Conservation (phyloP, 23 tunicate genomes). For the Phallusia fumigata region DNA sequence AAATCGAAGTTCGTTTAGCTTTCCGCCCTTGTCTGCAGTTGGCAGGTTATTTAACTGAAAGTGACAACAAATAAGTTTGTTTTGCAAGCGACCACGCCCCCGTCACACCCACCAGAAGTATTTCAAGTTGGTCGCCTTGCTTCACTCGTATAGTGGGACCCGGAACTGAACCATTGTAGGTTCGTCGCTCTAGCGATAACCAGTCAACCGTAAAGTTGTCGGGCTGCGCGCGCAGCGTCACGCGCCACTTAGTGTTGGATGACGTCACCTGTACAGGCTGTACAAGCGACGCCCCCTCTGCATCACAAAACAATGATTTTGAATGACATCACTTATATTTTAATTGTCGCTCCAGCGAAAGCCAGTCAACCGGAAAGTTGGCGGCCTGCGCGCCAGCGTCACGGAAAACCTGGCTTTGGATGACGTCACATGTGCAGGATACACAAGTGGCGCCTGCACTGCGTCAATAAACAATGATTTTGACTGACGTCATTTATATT, state of each 20-base stretch:
- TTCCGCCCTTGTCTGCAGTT: background rate
- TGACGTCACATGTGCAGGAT: no score
- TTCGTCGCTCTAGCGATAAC: background rate
- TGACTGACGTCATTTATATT: no score
- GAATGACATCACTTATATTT: no score
- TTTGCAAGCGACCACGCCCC: no score
- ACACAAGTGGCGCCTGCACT: no score
- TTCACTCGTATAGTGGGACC: background rate
- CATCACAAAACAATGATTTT: no score
- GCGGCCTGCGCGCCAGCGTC: background rate
- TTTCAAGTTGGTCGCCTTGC: constrained; percentile 1
- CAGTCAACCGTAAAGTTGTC: background rate
- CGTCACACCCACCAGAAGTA: background rate
- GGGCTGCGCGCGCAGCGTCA: background rate
- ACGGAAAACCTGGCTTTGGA: background rate
- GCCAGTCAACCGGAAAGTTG: background rate
- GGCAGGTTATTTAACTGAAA: constrained; percentile 21
- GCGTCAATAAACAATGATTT: no score
- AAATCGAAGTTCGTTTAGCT: constrained; percentile 24
- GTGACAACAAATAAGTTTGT: no score
- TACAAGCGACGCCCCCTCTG: no score
- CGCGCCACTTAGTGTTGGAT: background rate
- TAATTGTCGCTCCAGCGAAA: background rate
- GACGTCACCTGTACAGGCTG: no score
- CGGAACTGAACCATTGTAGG: background rate